Conservation (phyloP, 1,140 invertebrate genomes). For the Manduca sexta region DNA sequence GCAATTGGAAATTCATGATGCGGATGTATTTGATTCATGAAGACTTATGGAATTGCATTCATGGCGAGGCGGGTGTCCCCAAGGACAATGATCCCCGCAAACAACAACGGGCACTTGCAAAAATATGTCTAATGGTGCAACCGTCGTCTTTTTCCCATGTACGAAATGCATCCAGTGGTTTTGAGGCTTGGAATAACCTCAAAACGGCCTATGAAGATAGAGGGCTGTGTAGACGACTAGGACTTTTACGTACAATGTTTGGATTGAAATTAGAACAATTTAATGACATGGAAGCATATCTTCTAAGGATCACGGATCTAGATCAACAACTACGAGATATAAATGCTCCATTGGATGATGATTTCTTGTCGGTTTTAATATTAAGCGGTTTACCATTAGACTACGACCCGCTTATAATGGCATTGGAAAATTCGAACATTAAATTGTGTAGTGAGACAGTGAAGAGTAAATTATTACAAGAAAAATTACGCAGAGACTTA, state of each 20-base stretch:
- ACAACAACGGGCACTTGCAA: conserved; percentile 15
- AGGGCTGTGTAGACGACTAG: conserved; percentile 20
- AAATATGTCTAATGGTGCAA: conserved; percentile 20
- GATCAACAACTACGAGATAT: conserved; percentile 27
- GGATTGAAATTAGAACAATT: too few relatives aligned
- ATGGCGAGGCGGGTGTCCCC: too few relatives aligned
- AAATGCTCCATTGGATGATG: conserved; percentile 27
- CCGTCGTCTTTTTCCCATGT: conserved; percentile 13
- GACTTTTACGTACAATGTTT: too few relatives aligned
- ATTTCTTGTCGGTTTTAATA: conserved; percentile 33
- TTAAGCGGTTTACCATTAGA: conserved; percentile 31
- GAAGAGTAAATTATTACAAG: conserved; percentile 28
- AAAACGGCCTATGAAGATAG: conserved; percentile 19
- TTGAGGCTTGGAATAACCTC: conserved; percentile 19
- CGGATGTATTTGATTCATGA: too few relatives aligned
- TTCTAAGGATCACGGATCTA: too few relatives aligned
- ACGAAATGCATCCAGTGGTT: conserved; percentile 11
- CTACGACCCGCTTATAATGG: conserved; percentile 32
- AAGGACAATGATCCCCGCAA: conserved; percentile 15
- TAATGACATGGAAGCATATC: too few relatives aligned
- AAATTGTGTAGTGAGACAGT: conserved; percentile 29
- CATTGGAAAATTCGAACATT: conserved; percentile 32
- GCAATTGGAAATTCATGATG: too few relatives aligned
- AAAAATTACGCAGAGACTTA: conserved; percentile 15
- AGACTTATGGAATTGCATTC: too few relatives aligned